These are phyloP conservation scores for Drosophila putrida DNA, from an alignment of 2,888 invertebrate species.

Conservation along the genomic window DNA sequence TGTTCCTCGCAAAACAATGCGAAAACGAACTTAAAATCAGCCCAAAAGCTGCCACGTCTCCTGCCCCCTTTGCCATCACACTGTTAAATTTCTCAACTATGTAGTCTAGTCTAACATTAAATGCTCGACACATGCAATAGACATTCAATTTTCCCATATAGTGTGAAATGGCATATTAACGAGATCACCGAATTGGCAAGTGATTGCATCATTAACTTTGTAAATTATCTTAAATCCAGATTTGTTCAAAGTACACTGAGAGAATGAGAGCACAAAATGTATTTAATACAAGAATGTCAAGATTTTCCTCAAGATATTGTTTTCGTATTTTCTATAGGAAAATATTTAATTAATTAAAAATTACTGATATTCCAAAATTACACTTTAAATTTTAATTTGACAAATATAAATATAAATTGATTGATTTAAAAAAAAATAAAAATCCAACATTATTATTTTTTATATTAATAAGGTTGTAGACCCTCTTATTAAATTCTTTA, in stretches of 20 bases:
- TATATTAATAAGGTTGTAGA: too few relatives aligned
- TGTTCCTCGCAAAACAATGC: conserved; percentile 52
- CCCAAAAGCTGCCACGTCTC: background rate
- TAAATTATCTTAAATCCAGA: background rate
- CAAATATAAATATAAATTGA: too few relatives aligned
- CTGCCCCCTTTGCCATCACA: background rate
- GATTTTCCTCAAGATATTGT: background rate
- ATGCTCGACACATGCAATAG: conserved; percentile 18
- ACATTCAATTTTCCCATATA: conserved; percentile 8
- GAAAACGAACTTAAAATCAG: conserved; percentile 21
- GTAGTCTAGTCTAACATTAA: conserved; percentile 10
- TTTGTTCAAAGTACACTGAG: background rate
- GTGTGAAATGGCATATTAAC: conserved; percentile 2
- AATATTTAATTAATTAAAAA: too few relatives aligned
- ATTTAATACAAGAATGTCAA: background rate
- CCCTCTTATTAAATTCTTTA: too few relatives aligned
- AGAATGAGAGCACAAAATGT: background rate
- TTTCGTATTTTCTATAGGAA: too few relatives aligned
- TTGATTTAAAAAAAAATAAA: too few relatives aligned
- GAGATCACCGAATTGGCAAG: background rate
- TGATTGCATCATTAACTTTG: background rate
- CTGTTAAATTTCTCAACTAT: conserved; percentile 6
- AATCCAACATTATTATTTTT: too few relatives aligned
- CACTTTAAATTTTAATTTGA: too few relatives aligned
- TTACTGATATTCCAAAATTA: too few relatives aligned